These are phyloP conservation scores for Poecilia latipinna DNA, from an alignment of 2,113 vertebrate species.

Conservation along the genomic window DNA sequence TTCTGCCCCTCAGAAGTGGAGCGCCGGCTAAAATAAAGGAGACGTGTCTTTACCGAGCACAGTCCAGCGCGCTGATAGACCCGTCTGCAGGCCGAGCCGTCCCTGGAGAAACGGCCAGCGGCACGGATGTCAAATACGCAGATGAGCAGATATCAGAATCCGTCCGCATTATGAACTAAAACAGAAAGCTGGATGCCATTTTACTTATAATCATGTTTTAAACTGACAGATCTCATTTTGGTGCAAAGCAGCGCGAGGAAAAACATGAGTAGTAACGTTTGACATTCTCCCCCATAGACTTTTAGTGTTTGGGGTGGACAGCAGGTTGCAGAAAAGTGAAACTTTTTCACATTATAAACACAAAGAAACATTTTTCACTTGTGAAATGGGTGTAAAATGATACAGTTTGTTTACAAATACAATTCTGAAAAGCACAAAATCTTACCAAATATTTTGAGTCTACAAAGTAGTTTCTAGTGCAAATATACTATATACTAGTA, in stretches of 20 bases:
- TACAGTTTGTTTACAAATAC: too few relatives aligned
- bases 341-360: too few relatives aligned
- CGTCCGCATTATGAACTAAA: not conserved
- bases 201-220: not conserved
- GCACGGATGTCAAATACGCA: conserved; percentile 51
- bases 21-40: conserved; percentile 42
- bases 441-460: too few relatives aligned
- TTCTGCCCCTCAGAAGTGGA: conserved; percentile 45
- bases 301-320: not conserved
- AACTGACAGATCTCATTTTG: not conserved
- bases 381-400: too few relatives aligned
- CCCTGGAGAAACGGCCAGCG: conserved; percentile 37
- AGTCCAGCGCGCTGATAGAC: conserved; percentile 43
- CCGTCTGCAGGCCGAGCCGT: conserved; percentile 47
- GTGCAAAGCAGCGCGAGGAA: not conserved
- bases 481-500: too few relatives aligned
- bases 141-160: conserved; percentile 42
- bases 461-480: too few relatives aligned
- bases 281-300: not conserved
- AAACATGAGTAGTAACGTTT: too few relatives aligned
- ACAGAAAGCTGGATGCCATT: not conserved
- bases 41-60: conserved; percentile 55
- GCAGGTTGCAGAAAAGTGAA: not conserved
- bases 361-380: not conserved
- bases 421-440: too few relatives aligned